phyloP scores from a whole-genome alignment of 2,113 vertebrate species.

The Nyctereutes procyonoides region DNA sequence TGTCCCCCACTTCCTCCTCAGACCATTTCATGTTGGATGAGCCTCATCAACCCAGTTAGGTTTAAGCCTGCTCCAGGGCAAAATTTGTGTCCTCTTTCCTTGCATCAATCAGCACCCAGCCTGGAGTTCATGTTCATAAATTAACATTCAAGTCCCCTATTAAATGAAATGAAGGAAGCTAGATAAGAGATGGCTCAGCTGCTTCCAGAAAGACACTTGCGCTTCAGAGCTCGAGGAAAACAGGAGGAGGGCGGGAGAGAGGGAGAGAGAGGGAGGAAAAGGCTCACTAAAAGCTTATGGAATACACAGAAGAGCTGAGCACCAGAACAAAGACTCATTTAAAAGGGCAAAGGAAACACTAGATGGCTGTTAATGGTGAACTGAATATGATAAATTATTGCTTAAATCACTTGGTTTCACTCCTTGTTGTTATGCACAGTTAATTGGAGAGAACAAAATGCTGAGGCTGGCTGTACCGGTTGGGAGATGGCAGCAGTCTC shows the following conservation, averaged over 20 bases:
- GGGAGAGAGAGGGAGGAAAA: background rate
- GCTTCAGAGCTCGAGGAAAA: slow-evolving; percentile 29
- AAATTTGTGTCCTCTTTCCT: background rate
- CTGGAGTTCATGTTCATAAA: background rate
- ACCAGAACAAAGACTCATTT: slow-evolving; percentile 63
- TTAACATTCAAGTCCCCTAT: background rate
- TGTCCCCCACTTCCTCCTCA: background rate
- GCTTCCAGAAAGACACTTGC: slow-evolving; percentile 54
- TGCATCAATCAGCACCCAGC: background rate
- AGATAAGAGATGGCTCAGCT: background rate
- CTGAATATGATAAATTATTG: slow-evolving; percentile 78
- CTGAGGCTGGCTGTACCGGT: background rate
- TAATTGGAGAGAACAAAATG: slow-evolving; percentile 68
- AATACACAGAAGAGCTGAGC: slow-evolving; percentile 52
- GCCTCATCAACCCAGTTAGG: background rate
- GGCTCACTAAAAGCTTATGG: slow-evolving; percentile 60
- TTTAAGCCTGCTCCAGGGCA: background rate
- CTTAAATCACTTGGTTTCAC: slow-evolving; percentile 77
- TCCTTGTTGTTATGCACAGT: slow-evolving; percentile 73
- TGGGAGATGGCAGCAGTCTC: background rate
- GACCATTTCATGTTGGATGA: background rate
- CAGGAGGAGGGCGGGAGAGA: background rate
- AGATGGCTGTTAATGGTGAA: slow-evolving; percentile 77
- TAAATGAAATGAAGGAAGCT: slow-evolving; percentile 14
- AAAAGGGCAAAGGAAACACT: slow-evolving; percentile 74